Conservation (phyloP, 2,888 invertebrate species). For the Octodonta nipae region DNA sequence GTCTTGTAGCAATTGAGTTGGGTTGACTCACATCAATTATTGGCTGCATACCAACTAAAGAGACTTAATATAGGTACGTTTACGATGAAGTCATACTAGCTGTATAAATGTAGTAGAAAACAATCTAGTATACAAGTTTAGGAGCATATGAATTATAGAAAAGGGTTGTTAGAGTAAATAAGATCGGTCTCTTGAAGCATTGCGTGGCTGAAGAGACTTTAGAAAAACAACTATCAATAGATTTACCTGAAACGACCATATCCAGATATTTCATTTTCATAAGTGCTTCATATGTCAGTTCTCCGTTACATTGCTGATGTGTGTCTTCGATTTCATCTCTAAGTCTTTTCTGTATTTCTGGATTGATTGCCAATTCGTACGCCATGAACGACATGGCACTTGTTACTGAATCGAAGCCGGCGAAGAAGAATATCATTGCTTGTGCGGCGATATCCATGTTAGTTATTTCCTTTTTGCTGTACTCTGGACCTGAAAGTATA, state of each 20-base stretch:
- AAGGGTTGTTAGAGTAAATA: no score
- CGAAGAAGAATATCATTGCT: constrained; percentile 39
- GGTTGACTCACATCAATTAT: no score
- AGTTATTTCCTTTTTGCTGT: constrained; percentile 12
- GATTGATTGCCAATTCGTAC: constrained; percentile 45
- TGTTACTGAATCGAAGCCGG: constrained; percentile 38
- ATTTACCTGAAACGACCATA: constrained; percentile 44
- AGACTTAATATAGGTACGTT: no score
- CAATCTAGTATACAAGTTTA: no score
- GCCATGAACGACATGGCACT: constrained; percentile 37
- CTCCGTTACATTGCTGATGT: constrained; percentile 21
- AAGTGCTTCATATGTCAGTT: constrained; percentile 40
- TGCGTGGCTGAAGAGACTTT: no score
- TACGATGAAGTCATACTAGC: no score
- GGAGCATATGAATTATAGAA: no score
- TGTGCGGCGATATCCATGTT: constrained; percentile 46
- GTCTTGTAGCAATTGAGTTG: no score
- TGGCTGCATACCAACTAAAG: no score
- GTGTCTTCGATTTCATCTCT: constrained; percentile 33
- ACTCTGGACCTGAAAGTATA: not conserved
- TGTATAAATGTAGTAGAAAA: no score
- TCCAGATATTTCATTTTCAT: constrained; percentile 46
- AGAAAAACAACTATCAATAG: no score
- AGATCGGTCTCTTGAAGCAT: no score
- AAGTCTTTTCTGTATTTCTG: constrained; percentile 43